Conservation (phyloP, 2,888 invertebrate genomes). For the Drosophila macrospina region DNA sequence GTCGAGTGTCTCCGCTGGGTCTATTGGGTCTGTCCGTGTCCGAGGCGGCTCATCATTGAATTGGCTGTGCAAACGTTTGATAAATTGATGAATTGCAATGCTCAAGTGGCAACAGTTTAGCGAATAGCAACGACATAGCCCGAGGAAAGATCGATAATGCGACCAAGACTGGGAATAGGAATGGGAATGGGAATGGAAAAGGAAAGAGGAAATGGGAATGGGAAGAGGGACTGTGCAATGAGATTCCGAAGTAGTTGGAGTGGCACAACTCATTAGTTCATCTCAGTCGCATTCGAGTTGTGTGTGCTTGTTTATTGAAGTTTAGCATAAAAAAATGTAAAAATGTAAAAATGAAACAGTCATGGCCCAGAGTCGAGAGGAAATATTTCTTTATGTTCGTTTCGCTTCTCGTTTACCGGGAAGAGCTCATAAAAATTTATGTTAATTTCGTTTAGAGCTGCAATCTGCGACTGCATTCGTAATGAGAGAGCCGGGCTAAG, state of each 20-base stretch:
- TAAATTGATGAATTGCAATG: conserved; percentile 78
- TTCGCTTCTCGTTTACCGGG: conserved; percentile 44
- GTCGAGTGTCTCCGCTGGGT: conserved; percentile 6
- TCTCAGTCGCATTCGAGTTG: conserved; percentile 38
- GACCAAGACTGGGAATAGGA: conserved; percentile 3
- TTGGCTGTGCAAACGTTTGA: conserved; percentile 77
- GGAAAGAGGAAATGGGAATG: background rate
- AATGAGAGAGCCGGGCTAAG: conserved; percentile 61
- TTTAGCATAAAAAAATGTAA: conserved; percentile 63
- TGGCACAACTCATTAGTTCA: conserved; percentile 70
- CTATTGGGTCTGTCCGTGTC: conserved; percentile 21
- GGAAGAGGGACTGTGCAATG: background rate
- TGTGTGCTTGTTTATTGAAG: conserved; percentile 67
- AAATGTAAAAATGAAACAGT: conserved; percentile 56
- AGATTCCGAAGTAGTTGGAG: conserved; percentile 36
- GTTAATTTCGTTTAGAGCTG: conserved; percentile 79
- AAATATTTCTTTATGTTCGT: conserved; percentile 28
- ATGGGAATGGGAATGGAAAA: background rate
- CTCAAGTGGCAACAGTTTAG: conserved; percentile 82
- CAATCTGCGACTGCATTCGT: conserved; percentile 75
- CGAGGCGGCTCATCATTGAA: conserved; percentile 58
- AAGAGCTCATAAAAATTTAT: conserved; percentile 77
- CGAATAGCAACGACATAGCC: conserved; percentile 41
- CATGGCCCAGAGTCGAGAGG: conserved; percentile 54
- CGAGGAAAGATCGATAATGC: conserved; percentile 57